Base-by-base conservation (phyloP, 2,113 vertebrate genomes). In the Myiopsitta monachus region DNA sequence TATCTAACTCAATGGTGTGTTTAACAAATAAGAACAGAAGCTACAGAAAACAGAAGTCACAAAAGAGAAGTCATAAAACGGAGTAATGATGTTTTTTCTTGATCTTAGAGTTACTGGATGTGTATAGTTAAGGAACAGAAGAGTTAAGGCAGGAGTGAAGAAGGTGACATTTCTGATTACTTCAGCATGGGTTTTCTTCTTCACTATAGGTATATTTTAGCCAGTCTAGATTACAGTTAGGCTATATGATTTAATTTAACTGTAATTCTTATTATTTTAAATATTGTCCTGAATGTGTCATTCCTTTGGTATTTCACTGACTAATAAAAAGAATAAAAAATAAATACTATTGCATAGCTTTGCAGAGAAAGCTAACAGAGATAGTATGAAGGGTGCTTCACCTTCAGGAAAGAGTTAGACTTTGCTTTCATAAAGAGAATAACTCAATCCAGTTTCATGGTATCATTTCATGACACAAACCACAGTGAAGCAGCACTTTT, bases 111-210 rank as follows among this genome's bases (percentile, higher is more conserved):
- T 70, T 87, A 95, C 96, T 96, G 96, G 28, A 97, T 97, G 96
- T 94, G 96, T 87, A 7, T 94, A 96, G 94, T 87, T 78, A 57
- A 84, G 96, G 96, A 97, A 97, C 96, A 97, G 95, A 94, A 49
- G 36, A 33, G 43, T 92, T 39, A 77, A 85, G 68, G 61, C 87
- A 95, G 85, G 61, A 95, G 91, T 92, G 91, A 96, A 96, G 93
- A 97, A 95, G 92, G 43, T 75, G 86, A 87, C 62, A 73, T 81
- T 92, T 87, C 69, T 63, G 52, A 36, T 87, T 93, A 75, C 18
- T 84, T 94, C 57, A 89, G 47, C 41, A 54, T 63, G 26, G n/a
- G 18, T 68, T 93, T 88, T 88, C 94, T 95, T 97, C 95, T 96
- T 95, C 95, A 96, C 92, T 94, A 73, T 77, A 76, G 66, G 16